Percentiles rank a stretch among this genome's conserved stretches.
Conservation (phyloP, 2,888 invertebrate genomes). For the Cryptophagus acutangulus region DNA sequence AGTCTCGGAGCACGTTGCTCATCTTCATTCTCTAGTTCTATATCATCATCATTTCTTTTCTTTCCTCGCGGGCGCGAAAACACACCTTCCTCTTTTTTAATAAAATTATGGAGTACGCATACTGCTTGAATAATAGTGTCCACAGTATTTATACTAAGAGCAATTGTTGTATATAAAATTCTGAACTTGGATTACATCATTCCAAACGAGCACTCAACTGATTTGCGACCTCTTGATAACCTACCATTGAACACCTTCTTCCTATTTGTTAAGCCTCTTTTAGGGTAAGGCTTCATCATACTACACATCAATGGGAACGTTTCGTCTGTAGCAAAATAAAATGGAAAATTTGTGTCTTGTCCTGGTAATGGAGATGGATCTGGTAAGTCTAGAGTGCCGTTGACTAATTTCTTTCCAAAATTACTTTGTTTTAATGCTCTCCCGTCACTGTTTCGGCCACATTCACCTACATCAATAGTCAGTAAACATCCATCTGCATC, state of each 20-base stretch:
- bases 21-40: slow-evolving; percentile 8
- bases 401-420: too few species aligned
- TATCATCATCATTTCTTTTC: slow-evolving; percentile 6
- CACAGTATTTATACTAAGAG: slow-evolving; percentile 11
- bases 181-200: too few species aligned
- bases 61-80: slow-evolving; percentile 9
- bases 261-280: slow-evolving; percentile 16
- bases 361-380: slow-evolving; percentile 10
- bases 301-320: slow-evolving; percentile 7
- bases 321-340: slow-evolving; percentile 8
- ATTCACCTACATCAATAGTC: slow-evolving; percentile 13
- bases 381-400: too few species aligned
- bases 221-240: slow-evolving; percentile 17
- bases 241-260: slow-evolving; percentile 14
- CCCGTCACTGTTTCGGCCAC: slow-evolving; percentile 11
- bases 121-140: slow-evolving; percentile 13
- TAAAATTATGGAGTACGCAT: slow-evolving; percentile 14
- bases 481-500: slow-evolving; percentile 12
- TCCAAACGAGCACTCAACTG: too few species aligned
- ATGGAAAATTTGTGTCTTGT: slow-evolving; percentile 10
- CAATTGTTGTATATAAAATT: too few species aligned
- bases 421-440: slow-evolving; percentile 9
- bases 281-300: slow-evolving; percentile 11
- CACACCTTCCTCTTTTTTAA: slow-evolving; percentile 10
- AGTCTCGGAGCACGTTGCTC: too few species aligned